phyloP scores from a whole-genome alignment of 2,797 vertebrate species.

The Enteromius trimaculatus region DNA sequence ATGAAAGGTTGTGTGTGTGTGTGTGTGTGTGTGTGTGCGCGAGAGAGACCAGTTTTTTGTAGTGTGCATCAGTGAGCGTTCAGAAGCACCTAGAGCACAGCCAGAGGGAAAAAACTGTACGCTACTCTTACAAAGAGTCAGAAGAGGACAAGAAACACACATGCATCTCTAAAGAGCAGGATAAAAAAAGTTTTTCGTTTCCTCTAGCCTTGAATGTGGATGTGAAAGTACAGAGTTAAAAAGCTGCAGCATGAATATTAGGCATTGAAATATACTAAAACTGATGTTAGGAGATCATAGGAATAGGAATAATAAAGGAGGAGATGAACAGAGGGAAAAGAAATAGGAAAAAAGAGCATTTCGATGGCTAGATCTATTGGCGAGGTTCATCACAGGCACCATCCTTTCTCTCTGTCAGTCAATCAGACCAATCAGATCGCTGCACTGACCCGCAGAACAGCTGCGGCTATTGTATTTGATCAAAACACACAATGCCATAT shows the following conservation, averaged over 20 bases:
- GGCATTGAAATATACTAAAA: not conserved
- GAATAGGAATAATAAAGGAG: not conserved
- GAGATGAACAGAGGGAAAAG: not conserved
- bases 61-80: not conserved
- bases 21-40: not conserved
- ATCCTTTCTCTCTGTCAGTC: not conserved
- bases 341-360: not conserved
- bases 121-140: conserved; percentile 18
- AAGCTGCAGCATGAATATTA: not conserved
- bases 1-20: not conserved
- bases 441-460: not conserved
- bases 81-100: conserved; percentile 20
- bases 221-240: not conserved
- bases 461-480: not conserved
- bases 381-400: not conserved
- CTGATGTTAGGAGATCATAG: not conserved
- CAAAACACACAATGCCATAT: not conserved
- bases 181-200: not conserved
- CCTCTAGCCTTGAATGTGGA: not conserved
- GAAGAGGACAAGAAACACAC: not conserved
- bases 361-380: not conserved
- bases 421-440: not conserved
- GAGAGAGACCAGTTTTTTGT: not conserved
- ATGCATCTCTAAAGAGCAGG: not conserved
- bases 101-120: not conserved